phyloP scores from a whole-genome alignment of 2,113 vertebrate genomes.

The Brienomyrus longianalis region DNA sequence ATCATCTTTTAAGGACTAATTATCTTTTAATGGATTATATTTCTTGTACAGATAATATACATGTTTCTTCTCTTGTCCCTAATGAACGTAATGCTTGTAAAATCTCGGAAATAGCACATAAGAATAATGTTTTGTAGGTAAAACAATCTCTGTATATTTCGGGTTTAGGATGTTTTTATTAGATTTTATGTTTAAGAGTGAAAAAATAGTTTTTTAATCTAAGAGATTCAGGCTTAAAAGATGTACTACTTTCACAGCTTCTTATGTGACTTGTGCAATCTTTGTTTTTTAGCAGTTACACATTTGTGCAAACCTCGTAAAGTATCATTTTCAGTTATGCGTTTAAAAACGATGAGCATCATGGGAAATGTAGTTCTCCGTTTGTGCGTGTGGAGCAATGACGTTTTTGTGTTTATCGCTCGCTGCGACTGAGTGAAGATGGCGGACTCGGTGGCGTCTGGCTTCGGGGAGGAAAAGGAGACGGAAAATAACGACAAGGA shows the following conservation, averaged over 20 bases:
- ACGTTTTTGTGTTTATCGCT: constrained; percentile 33
- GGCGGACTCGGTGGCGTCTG: constrained; percentile 64
- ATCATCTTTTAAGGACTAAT: background rate
- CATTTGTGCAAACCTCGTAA: background rate
- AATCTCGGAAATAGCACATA: background rate
- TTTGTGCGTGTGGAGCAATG: background rate
- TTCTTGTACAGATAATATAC: background rate
- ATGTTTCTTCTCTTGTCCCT: background rate
- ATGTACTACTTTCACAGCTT: background rate
- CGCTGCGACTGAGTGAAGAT: constrained; percentile 59
- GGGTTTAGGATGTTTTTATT: background rate
- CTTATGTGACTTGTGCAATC: background rate
- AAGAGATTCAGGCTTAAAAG: background rate
- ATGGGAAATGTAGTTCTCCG: constrained; percentile 27
- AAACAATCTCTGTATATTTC: background rate
- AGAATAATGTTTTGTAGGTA: background rate
- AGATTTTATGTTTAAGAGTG: background rate
- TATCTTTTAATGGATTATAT: background rate
- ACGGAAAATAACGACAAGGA: constrained; percentile 58
- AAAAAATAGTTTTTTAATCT: background rate
- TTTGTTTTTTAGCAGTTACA: background rate
- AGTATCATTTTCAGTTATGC: background rate
- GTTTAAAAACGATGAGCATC: constrained; percentile 7
- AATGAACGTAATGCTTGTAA: background rate
- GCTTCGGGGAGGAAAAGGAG: constrained; percentile 60